Percentiles rank a stretch among this genome's conserved stretches.
Conservation (phyloP, 1,140 invertebrate genomes). For the Anastatus disparis region DNA sequence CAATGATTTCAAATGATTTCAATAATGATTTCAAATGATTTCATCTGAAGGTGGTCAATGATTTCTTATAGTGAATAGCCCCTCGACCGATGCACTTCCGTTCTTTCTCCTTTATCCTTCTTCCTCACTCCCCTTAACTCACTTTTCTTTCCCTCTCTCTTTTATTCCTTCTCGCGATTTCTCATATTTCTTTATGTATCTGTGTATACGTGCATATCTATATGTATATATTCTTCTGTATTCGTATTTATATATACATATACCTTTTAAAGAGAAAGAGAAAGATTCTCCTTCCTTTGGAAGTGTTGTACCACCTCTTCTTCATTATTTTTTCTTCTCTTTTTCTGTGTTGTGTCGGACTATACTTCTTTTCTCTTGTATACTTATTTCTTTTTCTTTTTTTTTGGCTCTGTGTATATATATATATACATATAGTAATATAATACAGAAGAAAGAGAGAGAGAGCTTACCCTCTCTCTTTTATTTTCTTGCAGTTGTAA, state of each 20-base stretch:
- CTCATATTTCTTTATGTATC: no score
- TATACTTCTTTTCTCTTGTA: neutral
- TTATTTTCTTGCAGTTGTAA: neutral
- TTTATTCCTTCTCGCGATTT: neutral
- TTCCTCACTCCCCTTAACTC: neutral
- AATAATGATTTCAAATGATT: no score
- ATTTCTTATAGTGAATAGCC: neutral
- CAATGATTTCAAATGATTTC: no score
- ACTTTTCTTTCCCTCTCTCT: neutral
- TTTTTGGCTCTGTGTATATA: no score
- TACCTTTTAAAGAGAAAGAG: no score
- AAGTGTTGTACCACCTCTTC: no score
- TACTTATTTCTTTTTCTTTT: neutral
- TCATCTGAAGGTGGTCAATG: no score
- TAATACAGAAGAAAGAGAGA: neutral
- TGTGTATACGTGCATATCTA: no score
- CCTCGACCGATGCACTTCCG: conserved; percentile 4
- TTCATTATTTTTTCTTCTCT: no score
- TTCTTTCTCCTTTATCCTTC: neutral
- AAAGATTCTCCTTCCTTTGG: neutral
- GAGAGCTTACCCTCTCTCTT: neutral
- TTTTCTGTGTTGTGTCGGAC: neutral
- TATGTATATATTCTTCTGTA: no score
- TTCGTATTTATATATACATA: no score
- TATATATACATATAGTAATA: no score